Evolutionary conservation across 2,888 invertebrate species (phyloP).

Genomic region (Ceriagrion tenellum): DNA sequence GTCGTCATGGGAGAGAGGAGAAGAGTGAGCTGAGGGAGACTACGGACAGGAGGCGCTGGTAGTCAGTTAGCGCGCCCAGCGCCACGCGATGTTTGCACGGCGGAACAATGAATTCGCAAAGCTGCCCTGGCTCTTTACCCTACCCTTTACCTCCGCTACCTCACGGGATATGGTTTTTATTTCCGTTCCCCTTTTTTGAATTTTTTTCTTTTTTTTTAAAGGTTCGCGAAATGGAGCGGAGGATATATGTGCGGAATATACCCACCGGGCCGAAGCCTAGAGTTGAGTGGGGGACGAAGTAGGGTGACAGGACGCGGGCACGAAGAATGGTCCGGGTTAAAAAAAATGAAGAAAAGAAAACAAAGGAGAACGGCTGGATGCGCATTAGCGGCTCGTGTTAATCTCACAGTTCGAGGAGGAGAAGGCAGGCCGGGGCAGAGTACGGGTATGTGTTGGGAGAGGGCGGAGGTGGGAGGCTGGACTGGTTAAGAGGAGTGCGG

Average conservation of each 20-base stretch:
- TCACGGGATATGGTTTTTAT: not conserved
- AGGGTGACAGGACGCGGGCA: not conserved
- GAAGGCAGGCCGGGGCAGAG: not conserved
- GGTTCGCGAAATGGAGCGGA: not conserved
- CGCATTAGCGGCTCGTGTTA: not conserved
- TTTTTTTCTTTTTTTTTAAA: not conserved
- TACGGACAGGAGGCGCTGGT: not conserved
- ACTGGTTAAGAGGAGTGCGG: not conserved
- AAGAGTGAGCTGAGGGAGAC: not conserved
- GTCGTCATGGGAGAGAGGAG: slow-evolving; percentile 18
- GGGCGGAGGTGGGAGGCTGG: not conserved
- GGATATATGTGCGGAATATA: not conserved
- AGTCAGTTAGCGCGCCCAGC: slow-evolving; percentile 32
- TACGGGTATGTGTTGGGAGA: not conserved
- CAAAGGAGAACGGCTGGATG: not conserved
- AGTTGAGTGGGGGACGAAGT: not conserved
- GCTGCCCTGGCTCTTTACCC: not conserved
- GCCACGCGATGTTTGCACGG: not conserved
- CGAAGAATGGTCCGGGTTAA: not conserved
- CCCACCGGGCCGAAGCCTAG: not conserved
- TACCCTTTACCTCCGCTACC: not conserved
- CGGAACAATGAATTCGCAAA: slow-evolving; percentile 50
- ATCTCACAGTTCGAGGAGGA: not conserved
- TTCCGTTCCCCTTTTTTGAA: too few relatives aligned
- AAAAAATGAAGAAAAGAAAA: not conserved